Percentiles rank a stretch among this genome's conserved stretches.
Conservation (phyloP, 2,888 invertebrate species). For the Agrotis puta region DNA sequence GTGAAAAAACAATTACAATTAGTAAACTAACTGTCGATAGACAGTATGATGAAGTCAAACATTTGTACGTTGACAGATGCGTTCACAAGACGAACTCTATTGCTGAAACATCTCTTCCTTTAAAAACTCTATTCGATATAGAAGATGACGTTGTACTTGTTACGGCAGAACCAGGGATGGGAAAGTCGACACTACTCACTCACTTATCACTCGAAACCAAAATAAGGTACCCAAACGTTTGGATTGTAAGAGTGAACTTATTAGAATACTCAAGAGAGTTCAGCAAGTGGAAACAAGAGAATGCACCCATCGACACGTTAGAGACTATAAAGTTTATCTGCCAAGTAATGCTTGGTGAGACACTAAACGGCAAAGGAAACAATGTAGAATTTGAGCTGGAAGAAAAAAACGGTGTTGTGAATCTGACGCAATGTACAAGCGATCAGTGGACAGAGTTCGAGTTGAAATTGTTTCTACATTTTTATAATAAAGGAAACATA, state of each 20-base stretch:
- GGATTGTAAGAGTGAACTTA: conserved; percentile 56
- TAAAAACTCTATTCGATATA: no score
- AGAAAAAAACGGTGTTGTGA: conserved; percentile 12
- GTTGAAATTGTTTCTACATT: conserved; percentile 49
- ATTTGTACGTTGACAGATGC: no score
- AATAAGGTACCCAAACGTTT: conserved; percentile 29
- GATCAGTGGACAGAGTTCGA: conserved; percentile 28
- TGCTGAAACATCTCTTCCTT: no score
- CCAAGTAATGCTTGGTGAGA: conserved; percentile 3
- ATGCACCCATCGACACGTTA: conserved; percentile 13
- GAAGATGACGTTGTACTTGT: no score
- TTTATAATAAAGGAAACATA: conserved; percentile 29
- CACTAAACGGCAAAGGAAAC: conserved; percentile 3
- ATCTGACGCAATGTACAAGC: conserved; percentile 14
- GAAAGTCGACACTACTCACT: no score
- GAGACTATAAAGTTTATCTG: conserved; percentile 31
- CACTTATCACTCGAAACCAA: conserved; percentile 52
- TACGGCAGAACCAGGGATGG: no score
- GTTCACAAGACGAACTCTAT: no score
- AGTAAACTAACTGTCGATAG: no score
- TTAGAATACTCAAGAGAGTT: conserved; percentile 37
- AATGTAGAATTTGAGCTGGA: conserved; percentile 5
- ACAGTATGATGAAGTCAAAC: no score
- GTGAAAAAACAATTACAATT: no score
- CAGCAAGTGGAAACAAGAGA: conserved; percentile 25